These are phyloP conservation scores for Gonioctena quinquepunctata DNA, from an alignment of 1,140 invertebrate genomes.

Conservation along the genomic window DNA sequence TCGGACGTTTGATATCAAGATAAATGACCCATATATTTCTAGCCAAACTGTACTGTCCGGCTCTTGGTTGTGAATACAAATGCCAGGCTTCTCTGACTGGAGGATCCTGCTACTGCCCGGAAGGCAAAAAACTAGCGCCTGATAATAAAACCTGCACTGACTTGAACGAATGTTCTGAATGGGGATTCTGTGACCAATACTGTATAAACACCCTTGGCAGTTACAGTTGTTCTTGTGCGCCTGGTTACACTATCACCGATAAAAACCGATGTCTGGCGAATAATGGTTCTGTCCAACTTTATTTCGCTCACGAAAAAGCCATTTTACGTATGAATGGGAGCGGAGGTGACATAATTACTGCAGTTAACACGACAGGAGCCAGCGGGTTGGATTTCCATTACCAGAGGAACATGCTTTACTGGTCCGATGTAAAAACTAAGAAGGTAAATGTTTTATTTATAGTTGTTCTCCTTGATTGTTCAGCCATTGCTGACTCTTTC, in stretches of 20 bases:
- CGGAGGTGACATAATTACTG: conserved; percentile 63
- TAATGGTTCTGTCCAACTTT: conserved; percentile 65
- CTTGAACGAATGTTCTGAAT: conserved; percentile 90
- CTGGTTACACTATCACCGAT: conserved; percentile 72
- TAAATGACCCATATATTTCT: no score
- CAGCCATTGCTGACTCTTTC: no score
- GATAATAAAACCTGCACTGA: conserved; percentile 89
- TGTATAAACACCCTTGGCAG: conserved; percentile 83
- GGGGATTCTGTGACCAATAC: conserved; percentile 94
- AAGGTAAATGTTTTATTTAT: no score
- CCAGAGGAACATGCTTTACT: conserved; percentile 81
- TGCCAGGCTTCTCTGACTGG: conserved; percentile 88
- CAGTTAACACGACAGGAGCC: conserved; percentile 78
- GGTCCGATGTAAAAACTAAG: conserved; percentile 87
- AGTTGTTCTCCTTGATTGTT: no score
- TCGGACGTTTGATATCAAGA: no score
- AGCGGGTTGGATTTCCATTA: conserved; percentile 90
- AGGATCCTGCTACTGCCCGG: conserved; percentile 85
- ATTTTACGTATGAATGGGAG: conserved; percentile 71
- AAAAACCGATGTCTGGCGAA: conserved; percentile 69
- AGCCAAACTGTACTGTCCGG: conserved; percentile 57
- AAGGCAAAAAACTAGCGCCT: conserved; percentile 73
- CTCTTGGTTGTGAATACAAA: conserved; percentile 84
- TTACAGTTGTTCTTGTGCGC: conserved; percentile 85
- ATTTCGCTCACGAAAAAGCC: conserved; percentile 83